Conservation (phyloP, 2,113 vertebrate genomes). For the Pachycephala philippinensis region DNA sequence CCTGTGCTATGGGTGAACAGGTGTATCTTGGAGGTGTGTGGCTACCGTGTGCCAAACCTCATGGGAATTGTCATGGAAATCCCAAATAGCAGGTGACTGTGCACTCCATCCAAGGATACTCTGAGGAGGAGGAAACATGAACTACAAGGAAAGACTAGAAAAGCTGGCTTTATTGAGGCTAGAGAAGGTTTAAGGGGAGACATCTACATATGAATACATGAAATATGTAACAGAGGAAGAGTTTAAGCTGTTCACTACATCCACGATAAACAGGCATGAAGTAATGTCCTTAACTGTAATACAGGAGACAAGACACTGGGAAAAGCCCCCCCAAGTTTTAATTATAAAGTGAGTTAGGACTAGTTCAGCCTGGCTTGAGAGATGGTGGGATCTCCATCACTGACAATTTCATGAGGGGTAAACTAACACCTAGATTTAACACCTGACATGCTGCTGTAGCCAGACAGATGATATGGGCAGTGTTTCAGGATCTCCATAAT, state of each 20-base stretch:
- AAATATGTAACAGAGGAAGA: not conserved
- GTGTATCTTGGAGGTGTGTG: not conserved
- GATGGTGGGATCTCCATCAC: not conserved
- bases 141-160: not conserved
- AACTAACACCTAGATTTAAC: not conserved
- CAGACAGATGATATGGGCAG: not conserved
- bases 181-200: not conserved
- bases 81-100: not conserved
- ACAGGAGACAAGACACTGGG: not conserved
- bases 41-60: not conserved
- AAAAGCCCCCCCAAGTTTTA: not conserved
- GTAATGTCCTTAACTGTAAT: not conserved
- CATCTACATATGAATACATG: not conserved
- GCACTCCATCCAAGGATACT: not conserved
- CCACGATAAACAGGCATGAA: not conserved
- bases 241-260: not conserved
- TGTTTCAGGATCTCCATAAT: not conserved
- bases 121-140: not conserved
- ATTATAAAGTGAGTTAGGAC: not conserved
- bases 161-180: not conserved
- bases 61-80: not conserved
- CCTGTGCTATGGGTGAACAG: not conserved
- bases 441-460: not conserved
- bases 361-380: not conserved
- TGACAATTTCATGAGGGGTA: not conserved